Evolutionary conservation across 2,888 invertebrate species (phyloP), one percentile per base, ranked within the genome.

Genomic region (Agrochola lota): DNA sequence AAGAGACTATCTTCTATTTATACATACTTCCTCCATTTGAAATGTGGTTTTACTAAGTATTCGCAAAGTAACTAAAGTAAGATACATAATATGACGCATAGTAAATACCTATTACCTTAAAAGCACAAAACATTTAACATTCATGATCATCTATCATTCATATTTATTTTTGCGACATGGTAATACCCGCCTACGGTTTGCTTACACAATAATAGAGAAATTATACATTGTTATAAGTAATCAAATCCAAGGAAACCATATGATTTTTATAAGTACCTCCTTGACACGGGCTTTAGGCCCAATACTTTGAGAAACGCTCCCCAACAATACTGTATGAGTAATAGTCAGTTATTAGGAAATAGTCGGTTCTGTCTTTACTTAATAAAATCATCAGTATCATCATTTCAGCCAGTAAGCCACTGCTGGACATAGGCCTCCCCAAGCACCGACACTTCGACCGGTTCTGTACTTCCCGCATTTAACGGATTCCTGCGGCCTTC

Each of bases 231-330:
- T 81, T n/a, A 30, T 30, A 55, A 20, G 52, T 74, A n/a, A 62
- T 62, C 23, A 23, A 26, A 55, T 57, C 8, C 4, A 75, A 68
- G n/a, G 40, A 63, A 75, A 82, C 43, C 0, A 3, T 57, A 20
- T 52, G 8, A 35, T 5, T 73, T 62, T 40, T 35, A 52, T 69
- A 57, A 55, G 40, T 71, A 49, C 23, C 23, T 17, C 79, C 70
- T 78, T 84, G 81, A 73, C 79, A 81, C 40, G 20, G 26, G 84
- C 57, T 84, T 63, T 66, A 35, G 7, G 9, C 23, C 17, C n/a
- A 55, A 74, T 26, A 66, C 23, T 55, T 60, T 26, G 7, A 7
- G 15, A 30, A 57, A 23, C 40, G 63, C 20, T 26, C 35, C 30
- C 23, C 15, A 55, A 57, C 46, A 40, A 55, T 43, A 15, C 30